Conservation (phyloP, 2,888 invertebrate genomes). For the Xestia sexstrigata region DNA sequence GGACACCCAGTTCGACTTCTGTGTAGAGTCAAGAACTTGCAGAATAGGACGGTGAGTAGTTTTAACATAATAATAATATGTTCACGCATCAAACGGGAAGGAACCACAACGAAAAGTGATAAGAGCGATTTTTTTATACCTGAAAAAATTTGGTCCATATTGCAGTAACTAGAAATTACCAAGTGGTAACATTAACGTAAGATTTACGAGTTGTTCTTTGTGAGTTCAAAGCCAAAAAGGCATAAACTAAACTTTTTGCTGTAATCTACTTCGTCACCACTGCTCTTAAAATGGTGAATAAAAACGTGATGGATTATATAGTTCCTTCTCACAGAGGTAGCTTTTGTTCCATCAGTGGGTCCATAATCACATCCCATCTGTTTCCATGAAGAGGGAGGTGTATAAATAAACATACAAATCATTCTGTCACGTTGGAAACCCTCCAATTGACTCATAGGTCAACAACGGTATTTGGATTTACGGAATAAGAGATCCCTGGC, state of each 20-base stretch:
- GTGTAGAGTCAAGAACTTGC: conserved; percentile 96
- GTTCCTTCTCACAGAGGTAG: neutral
- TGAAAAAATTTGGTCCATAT: neutral
- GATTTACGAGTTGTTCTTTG: neutral
- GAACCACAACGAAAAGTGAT: neutral
- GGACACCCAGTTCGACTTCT: conserved; percentile 95
- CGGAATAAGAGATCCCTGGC: neutral
- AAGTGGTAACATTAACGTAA: no score
- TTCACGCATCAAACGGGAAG: neutral
- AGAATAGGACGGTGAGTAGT: conserved; percentile 95
- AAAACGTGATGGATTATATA: neutral
- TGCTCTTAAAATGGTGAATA: neutral
- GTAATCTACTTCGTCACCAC: no score
- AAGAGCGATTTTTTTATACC: neutral
- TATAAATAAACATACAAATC: neutral
- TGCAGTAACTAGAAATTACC: neutral
- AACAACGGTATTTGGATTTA: conserved; percentile 13
- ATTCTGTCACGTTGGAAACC: neutral
- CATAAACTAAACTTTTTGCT: no score
- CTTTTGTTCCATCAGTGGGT: neutral
- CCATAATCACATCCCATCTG: neutral
- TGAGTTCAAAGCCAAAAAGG: no score
- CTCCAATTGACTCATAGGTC: conserved; percentile 25
- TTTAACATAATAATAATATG: neutral
- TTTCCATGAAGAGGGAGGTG: conserved; percentile 6